These are phyloP conservation scores for Drosophila algonquin DNA, from an alignment of 2,888 invertebrate genomes.

Conservation along the genomic window DNA sequence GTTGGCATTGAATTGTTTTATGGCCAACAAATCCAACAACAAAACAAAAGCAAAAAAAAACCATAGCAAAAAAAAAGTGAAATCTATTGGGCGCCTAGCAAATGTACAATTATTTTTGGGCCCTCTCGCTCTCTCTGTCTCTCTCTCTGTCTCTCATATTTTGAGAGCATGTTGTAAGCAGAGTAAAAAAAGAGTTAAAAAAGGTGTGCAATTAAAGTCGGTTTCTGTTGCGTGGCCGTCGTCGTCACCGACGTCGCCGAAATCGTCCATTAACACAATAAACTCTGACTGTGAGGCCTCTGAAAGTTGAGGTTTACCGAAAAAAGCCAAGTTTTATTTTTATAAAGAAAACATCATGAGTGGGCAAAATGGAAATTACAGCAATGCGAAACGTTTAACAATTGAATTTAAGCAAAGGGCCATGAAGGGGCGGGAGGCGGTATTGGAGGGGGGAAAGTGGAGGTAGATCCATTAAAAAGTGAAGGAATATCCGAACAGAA, in stretches of 20 bases:
- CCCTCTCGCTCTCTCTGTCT: conserved; percentile 3
- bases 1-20: conserved; percentile 70
- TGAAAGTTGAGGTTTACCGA: conserved; percentile 4
- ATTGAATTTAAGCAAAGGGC: conserved; percentile 53
- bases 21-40: conserved; percentile 34
- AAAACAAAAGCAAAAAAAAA: conserved; percentile 40
- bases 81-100: conserved; percentile 51
- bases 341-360: conserved; percentile 41
- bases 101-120: conserved; percentile 45
- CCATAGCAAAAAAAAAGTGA: conserved; percentile 57
- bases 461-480: background rate
- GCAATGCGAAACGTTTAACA: conserved; percentile 42
- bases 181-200: background rate
- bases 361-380: conserved; percentile 56
- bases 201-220: conserved; percentile 64
- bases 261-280: conserved; percentile 72
- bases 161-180: conserved; percentile 54
- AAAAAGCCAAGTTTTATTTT: conserved; percentile 10
- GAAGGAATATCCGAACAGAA: background rate
- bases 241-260: conserved; percentile 49
- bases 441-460: background rate
- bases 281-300: conserved; percentile 58
- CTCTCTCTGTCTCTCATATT: conserved; percentile 2
- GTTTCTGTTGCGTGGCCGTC: conserved; percentile 35
- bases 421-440: conserved; percentile 41